Percentiles rank a stretch among this genome's conserved stretches.
Conservation (phyloP, 2,888 invertebrate species). For the Charanyca ferruginea region DNA sequence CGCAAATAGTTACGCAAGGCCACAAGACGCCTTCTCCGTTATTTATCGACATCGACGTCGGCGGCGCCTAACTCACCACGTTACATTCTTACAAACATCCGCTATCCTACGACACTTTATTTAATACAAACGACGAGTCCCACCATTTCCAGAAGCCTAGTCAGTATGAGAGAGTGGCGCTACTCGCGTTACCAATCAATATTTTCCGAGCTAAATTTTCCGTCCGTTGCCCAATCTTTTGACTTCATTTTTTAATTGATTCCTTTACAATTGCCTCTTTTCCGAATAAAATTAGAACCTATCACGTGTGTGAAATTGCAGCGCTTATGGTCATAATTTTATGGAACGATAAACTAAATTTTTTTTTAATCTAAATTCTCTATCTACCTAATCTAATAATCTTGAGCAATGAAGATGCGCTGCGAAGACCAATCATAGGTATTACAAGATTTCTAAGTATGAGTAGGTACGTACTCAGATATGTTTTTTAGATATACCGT, state of each 20-base stretch:
- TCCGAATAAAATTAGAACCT: background rate
- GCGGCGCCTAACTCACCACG: conserved; percentile 70
- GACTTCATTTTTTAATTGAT: conserved; percentile 22
- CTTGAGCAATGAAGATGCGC: conserved; percentile 32
- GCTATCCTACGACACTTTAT: conserved; percentile 64
- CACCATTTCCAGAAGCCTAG: conserved; percentile 15
- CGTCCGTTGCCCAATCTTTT: conserved; percentile 15
- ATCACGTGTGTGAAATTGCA: conserved; percentile 14
- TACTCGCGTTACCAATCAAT: conserved; percentile 43
- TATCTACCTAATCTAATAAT: too few relatives aligned
- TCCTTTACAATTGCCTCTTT: conserved; percentile 8
- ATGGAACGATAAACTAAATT: conserved; percentile 7
- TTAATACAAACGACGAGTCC: conserved; percentile 21
- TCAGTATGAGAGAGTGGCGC: conserved; percentile 3
- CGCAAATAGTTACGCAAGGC: conserved; percentile 88
- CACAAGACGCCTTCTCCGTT: conserved; percentile 77
- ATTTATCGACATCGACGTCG: conserved; percentile 78
- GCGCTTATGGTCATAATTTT: conserved; percentile 10
- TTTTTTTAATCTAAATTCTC: too few relatives aligned
- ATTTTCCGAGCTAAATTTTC: conserved; percentile 30
- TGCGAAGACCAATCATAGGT: conserved; percentile 27
- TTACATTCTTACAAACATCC: conserved; percentile 72
- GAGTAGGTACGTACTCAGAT: too few relatives aligned
- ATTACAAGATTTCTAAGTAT: conserved; percentile 19
- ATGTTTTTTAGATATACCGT: conserved; percentile 5